phyloP scores from a whole-genome alignment of 2,888 invertebrate genomes.

The Odontomyia ornata region DNA sequence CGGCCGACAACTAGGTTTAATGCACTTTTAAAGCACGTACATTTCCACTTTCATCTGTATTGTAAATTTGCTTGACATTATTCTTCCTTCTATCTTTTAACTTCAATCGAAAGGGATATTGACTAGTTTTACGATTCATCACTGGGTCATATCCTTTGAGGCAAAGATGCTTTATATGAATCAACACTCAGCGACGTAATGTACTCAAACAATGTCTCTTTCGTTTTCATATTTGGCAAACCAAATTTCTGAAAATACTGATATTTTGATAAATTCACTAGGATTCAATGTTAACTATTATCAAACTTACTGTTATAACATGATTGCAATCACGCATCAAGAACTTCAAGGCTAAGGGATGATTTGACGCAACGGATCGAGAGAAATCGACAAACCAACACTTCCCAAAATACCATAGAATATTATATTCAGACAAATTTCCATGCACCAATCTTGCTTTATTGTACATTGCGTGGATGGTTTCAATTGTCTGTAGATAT shows the following conservation, averaged over 20 bases:
- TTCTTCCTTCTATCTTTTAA: too few relatives aligned
- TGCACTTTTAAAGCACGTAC: too few relatives aligned
- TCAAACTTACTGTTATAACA: conserved; percentile 77
- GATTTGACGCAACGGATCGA: conserved; percentile 91
- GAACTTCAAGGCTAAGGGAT: conserved; percentile 88
- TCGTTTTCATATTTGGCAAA: conserved; percentile 70
- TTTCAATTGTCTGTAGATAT: conserved; percentile 71
- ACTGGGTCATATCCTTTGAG: too few relatives aligned
- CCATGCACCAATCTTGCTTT: conserved; percentile 90
- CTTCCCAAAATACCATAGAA: conserved; percentile 82
- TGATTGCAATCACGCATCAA: conserved; percentile 88
- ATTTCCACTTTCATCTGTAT: too few relatives aligned
- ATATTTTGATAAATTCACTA: too few relatives aligned
- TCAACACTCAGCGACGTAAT: conserved; percentile 73
- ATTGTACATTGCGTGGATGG: conserved; percentile 83
- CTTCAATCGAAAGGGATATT: too few relatives aligned
- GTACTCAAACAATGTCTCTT: conserved; percentile 78
- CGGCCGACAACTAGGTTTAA: too few relatives aligned
- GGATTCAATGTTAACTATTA: too few relatives aligned
- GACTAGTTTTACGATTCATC: too few relatives aligned
- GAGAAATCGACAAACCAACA: conserved; percentile 94
- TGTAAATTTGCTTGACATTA: too few relatives aligned
- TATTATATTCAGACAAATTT: conserved; percentile 93
- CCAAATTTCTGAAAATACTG: conserved; percentile 81
- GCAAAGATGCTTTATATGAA: too few relatives aligned